phyloP scores from a whole-genome alignment of 1,140 invertebrate species.

The Heterodera schachtii region DNA sequence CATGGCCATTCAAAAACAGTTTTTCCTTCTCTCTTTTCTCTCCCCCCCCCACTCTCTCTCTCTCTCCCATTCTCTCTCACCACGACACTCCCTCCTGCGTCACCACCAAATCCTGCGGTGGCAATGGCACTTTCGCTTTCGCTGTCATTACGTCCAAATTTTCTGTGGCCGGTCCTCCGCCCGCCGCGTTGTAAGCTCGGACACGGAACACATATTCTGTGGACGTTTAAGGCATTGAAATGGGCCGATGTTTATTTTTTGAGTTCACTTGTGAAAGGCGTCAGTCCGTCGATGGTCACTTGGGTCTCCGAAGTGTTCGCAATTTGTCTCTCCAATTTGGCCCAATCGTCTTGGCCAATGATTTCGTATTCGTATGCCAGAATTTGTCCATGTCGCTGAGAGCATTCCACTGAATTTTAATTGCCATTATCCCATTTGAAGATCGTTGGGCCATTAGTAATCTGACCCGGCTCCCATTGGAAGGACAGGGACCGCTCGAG shows the following conservation, averaged over 20 bases:
- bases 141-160: slow-evolving; percentile 66
- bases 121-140: slow-evolving; percentile 64
- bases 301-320: slow-evolving; percentile 62
- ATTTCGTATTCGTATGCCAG: slow-evolving; percentile 65
- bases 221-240: not conserved
- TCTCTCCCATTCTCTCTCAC: not conserved
- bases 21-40: not conserved
- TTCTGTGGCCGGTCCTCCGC: slow-evolving; percentile 64
- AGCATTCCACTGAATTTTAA: slow-evolving; percentile 55
- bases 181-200: slow-evolving; percentile 61
- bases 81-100: slow-evolving; percentile 59
- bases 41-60: too few relatives aligned
- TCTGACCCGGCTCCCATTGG: slow-evolving; percentile 44
- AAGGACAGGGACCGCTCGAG: slow-evolving; percentile 64
- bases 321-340: slow-evolving; percentile 64
- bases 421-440: not conserved
- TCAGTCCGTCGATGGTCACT: slow-evolving; percentile 65
- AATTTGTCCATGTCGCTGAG: slow-evolving; percentile 63
- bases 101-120: slow-evolving; percentile 65
- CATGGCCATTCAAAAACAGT: not conserved
- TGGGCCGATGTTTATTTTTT: not conserved
- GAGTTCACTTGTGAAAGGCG: slow-evolving; percentile 57
- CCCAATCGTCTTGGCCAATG: slow-evolving; percentile 64
- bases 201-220: slow-evolving; percentile 49
- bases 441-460: not conserved